Base-by-base conservation (phyloP, 1,140 invertebrate species). In the Platyscapa corneri region DNA sequence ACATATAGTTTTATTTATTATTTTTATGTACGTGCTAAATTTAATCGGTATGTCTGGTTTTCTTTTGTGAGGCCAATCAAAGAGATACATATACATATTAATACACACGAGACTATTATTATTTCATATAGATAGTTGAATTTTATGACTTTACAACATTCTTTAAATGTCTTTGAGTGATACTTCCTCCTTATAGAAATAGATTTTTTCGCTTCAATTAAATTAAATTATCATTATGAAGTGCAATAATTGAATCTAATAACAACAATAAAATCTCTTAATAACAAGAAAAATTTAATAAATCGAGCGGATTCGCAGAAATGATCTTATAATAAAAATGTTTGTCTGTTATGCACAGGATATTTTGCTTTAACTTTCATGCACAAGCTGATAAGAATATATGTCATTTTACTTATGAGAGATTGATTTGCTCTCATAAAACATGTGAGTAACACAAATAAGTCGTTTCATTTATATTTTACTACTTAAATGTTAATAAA, bases 51-150 rank as follows among this genome's bases (percentile, higher is more conserved):
- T 20, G 18, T 72, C 34, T 39, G 20, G 1, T 72, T 72, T 39
- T 2, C 5, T 37, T 72, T 72, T 72, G 20, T 16, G 8, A 20
- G 34, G 18, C 39, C 10, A 72, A 72, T 39, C 3, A 67, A 5
- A 34, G 18, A 20, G 23, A 23, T 37, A 72, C 23, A 18, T 72
- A n/a, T n/a, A n/a, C n/a, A n/a, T n/a, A 3, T 23, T 72, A 34
- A 32, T n/a, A 34, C n/a, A n/a, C 20, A n/a, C 30, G 65, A 67
- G 65, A 67, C n/a, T 67, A 67, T 67, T 67, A 67, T 67, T 67
- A 67, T 67, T 67, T 67, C 30, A 67, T 67, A 32, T 67, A n/a
- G n/a, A n/a, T n/a, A 32, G 12, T 16, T 12, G 30, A 67, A 32
- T 67, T 67, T 67, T 67, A 67, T 67, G 30, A 16, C 12, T 67